Evolutionary conservation across 2,797 vertebrate species (phyloP), one percentile per base, ranked within the genome.

Genomic region (Oophaga sylvatica): DNA sequence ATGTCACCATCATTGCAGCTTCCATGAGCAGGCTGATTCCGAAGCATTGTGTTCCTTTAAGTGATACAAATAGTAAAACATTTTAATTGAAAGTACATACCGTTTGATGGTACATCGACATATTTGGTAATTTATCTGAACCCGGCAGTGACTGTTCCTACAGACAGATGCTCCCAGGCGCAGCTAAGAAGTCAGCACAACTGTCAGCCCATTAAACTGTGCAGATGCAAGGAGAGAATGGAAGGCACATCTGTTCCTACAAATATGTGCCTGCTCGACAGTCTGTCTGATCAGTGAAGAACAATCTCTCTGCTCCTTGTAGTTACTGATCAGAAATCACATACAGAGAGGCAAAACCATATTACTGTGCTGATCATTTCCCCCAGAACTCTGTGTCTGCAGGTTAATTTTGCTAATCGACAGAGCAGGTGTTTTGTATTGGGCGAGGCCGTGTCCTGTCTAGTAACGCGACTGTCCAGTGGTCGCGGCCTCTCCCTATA

Each of bases 211-310:
- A 68, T 65, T 79, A 86, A 68, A 79, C 76, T 68, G 84, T 86
- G 65, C 85, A 70, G 85, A 86, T 71, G 85, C 77, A 60, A 60
- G 65, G 10, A 19, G 22, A 31, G 29, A 57, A 35, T 80, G 19
- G 63, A 80, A 59, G 85, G 48, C n/a, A 57, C 76, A 80, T 80
- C 77, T 86, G 78, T 73, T 60, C 63, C 45, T 73, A 73, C 56
- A 80, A 86, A 80, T 86, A 80, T 86, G 70, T 86, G 75, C 29
- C 63, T 86, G 60, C 62, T 68, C 78, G 8, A 70, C 65, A 80
- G 76, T 73, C 73, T 35, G 48, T 76, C 83, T 76, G 45, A 65
- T 85, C 85, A 59, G 29, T 48, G 26, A 9, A 76, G 62, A 68
- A 71, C 65, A 80, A 62, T 70, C 68, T 60, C 29, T 59, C 31